Evolutionary conservation across 2,797 vertebrate genomes (phyloP).

Genomic region (Sebastes cheni): DNA sequence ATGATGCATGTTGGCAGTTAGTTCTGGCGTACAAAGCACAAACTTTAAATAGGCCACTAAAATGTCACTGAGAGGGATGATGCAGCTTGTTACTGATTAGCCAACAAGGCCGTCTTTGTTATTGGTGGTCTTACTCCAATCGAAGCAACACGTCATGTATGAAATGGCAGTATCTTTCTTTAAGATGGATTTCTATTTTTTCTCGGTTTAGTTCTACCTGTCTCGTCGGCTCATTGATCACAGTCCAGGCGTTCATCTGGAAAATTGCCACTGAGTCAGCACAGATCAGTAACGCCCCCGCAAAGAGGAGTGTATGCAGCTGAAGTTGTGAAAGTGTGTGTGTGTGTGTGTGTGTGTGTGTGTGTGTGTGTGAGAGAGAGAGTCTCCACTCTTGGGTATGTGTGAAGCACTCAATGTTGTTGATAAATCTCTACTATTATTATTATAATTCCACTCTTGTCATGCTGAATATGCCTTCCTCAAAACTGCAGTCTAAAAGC

Average conservation of each 20-base stretch:
- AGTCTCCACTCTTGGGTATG: not conserved
- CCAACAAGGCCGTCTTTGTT: not conserved
- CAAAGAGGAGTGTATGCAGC: slow-evolving; percentile 1
- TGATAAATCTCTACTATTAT: slow-evolving; percentile 16
- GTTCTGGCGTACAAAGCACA: not conserved
- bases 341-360: not conserved
- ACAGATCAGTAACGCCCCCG: not conserved
- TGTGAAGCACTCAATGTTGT: not conserved
- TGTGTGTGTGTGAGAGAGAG: not conserved
- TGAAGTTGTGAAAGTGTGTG: not conserved
- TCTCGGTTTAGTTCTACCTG: not conserved
- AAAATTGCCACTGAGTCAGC: slow-evolving; percentile 58
- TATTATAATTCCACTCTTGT: not conserved
- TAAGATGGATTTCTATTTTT: slow-evolving; percentile 3
- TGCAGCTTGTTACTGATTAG: not conserved
- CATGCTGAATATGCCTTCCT: not conserved
- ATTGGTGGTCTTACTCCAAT: not conserved
- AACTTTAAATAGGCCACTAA: not conserved
- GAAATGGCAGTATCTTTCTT: slow-evolving; percentile 6
- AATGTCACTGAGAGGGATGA: not conserved
- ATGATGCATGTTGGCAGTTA: not conserved
- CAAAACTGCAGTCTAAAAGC: not conserved
- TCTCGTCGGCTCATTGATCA: slow-evolving; percentile 30
- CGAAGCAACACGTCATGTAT: not conserved
- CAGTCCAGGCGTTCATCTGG: slow-evolving; percentile 29